phyloP scores from a whole-genome alignment of 2,888 invertebrate genomes.

The Enoplolaimus lenunculus region DNA sequence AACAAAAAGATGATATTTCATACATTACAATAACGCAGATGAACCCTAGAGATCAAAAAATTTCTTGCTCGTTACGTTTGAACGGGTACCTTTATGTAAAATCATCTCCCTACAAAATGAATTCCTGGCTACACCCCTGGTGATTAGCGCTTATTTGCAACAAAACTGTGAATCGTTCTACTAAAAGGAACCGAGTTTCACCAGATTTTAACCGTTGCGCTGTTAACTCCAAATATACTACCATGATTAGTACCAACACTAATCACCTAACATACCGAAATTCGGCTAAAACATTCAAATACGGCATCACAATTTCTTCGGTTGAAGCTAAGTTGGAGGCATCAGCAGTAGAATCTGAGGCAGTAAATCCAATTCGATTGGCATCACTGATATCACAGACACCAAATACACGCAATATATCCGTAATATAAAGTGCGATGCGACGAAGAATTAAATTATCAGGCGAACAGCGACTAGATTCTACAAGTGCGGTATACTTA shows the following conservation, averaged over 20 bases:
- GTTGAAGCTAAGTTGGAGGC: not conserved
- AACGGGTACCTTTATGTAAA: no score
- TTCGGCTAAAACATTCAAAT: constrained; percentile 50
- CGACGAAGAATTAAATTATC: constrained; percentile 59
- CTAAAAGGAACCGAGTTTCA: no score
- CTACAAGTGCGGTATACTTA: constrained; percentile 58
- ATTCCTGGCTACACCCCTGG: no score
- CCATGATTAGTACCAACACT: not conserved
- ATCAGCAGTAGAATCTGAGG: not conserved
- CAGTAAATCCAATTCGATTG: not conserved
- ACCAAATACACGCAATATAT: constrained; percentile 46
- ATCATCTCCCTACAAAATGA: no score
- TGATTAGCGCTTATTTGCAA: no score
- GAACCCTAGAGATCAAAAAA: no score
- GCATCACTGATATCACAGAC: constrained; percentile 35
- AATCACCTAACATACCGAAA: constrained; percentile 54
- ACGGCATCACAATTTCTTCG: constrained; percentile 15
- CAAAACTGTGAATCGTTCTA: no score
- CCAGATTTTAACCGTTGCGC: no score
- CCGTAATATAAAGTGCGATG: constrained; percentile 64
- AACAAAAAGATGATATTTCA: no score
- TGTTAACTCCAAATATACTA: no score
- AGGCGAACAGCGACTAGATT: constrained; percentile 45
- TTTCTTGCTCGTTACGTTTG: no score
- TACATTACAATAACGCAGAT: no score